Evolutionary conservation across 2,888 invertebrate species (phyloP), one percentile per base, ranked within the genome.

Genomic region (Dryadula phaetusa): DNA sequence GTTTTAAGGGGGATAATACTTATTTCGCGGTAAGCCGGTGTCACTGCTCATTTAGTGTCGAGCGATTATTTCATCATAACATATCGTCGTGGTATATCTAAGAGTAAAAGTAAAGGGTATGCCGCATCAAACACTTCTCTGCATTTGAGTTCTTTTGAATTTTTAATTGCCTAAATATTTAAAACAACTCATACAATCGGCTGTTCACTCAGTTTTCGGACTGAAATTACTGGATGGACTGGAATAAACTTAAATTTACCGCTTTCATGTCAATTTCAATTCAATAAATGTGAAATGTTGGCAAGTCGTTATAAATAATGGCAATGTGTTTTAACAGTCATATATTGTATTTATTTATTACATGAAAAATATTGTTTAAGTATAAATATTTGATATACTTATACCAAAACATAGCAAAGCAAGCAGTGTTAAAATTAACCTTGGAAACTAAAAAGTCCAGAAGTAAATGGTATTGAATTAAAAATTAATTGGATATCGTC

Each of bases 1-100:
- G 42, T 67, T 58, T 67, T 63, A 44, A 52, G 14, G 52, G 40
- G 42, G 49, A 58, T 63, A 44, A 67, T 58, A 49, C 49, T 49
- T 58, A 47, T 64, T 56, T 63, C 32, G 52, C 44, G 63, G 67
- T 58, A 63, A 52, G 52, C 16, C 47, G 4, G 52, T 67, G 52
- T 63, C 64, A 37, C 46, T n/a, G 47, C 34, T 58, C 62, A 20
- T 67, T 56, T 67, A 40, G 32, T 25, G 10, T 62, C 16, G 10
- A 56, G 20, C 40, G 32, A 34, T 67, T 32, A 62, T 53, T 14
- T 56, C 10, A 44, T 44, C 44, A 40, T n/a, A 54, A 20, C 7
- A 3, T 49, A 32, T 32, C 28, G 28, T 28, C 28, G 28, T 28
- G 1, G 7, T 32, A n/a, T n/a, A n/a, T 46, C 2, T 25, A 40